These are phyloP conservation scores for Sebastes steindachneri DNA, from an alignment of 2,797 vertebrate genomes.

Conservation along the genomic window DNA sequence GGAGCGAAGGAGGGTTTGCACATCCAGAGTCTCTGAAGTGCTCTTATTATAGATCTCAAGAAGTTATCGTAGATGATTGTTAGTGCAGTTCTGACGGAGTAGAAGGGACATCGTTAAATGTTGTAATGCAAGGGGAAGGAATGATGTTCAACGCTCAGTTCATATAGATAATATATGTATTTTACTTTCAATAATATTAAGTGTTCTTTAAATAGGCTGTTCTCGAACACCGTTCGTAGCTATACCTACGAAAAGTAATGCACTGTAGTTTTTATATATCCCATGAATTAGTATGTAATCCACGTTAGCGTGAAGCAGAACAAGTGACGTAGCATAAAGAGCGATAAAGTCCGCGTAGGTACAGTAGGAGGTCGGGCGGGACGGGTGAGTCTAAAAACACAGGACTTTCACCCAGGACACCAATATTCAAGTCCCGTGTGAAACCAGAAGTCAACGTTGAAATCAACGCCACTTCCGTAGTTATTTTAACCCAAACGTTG, in stretches of 20 bases:
- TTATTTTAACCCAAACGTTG: no score
- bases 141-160: background rate
- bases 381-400: no score
- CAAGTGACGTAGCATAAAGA: no score
- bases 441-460: no score
- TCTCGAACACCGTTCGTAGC: no score
- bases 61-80: background rate
- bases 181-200: background rate
- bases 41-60: background rate
- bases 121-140: background rate
- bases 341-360: no score
- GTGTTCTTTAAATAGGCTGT: background rate
- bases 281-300: no score
- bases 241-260: background rate
- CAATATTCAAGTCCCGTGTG: no score
- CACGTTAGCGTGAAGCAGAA: no score
- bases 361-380: no score
- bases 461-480: no score
- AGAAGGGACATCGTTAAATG: background rate
- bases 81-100: background rate
- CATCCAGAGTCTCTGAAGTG: background rate
- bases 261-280: background rate
- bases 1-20: constrained; percentile 11
- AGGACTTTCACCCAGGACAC: no score
- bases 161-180: background rate